Conservation (phyloP, 1,140 invertebrate genomes). For the Magallana angulata region DNA sequence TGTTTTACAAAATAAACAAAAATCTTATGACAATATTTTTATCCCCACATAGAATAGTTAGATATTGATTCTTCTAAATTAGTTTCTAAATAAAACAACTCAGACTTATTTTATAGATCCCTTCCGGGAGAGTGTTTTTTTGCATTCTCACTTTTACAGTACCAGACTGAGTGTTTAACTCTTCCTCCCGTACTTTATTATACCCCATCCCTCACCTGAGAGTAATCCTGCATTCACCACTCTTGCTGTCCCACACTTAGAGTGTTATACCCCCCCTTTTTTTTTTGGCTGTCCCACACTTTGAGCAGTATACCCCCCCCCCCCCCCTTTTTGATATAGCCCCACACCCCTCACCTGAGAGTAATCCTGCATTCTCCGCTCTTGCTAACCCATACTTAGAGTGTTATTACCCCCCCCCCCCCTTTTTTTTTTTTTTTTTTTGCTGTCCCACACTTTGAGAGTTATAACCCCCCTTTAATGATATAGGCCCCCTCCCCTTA, state of each 20-base stretch:
- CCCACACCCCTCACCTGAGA: conserved; percentile 69
- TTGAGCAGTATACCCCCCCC: conserved; percentile 75
- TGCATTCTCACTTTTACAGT: conserved; percentile 79
- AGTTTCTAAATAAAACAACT: too few species aligned
- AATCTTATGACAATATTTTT: too few species aligned
- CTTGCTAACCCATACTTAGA: conserved; percentile 81
- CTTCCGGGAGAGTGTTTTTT: conserved; percentile 78
- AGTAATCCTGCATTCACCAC: conserved; percentile 79
- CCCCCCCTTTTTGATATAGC: too few species aligned
- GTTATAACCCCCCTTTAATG: conserved; percentile 58
- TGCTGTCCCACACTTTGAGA: conserved; percentile 81
- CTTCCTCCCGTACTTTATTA: not conserved
- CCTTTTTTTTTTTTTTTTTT: conserved; percentile 48
- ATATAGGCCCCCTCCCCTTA: conserved; percentile 41
- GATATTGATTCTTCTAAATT: too few species aligned
- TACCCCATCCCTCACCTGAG: conserved; percentile 54
- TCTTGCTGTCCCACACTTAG: conserved; percentile 80
- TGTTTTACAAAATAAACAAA: too few species aligned
- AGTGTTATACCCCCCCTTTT: conserved; percentile 69
- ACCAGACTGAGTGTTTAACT: conserved; percentile 80
- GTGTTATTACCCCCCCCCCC: conserved; percentile 62
- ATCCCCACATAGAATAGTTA: too few species aligned
- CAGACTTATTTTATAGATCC: too few species aligned
- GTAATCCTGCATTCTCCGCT: conserved; percentile 80
- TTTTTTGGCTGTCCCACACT: conserved; percentile 78